Evolutionary conservation across 2,797 vertebrate species (phyloP), one percentile per base, ranked within the genome.

Genomic region (Heterohyrax brucei): DNA sequence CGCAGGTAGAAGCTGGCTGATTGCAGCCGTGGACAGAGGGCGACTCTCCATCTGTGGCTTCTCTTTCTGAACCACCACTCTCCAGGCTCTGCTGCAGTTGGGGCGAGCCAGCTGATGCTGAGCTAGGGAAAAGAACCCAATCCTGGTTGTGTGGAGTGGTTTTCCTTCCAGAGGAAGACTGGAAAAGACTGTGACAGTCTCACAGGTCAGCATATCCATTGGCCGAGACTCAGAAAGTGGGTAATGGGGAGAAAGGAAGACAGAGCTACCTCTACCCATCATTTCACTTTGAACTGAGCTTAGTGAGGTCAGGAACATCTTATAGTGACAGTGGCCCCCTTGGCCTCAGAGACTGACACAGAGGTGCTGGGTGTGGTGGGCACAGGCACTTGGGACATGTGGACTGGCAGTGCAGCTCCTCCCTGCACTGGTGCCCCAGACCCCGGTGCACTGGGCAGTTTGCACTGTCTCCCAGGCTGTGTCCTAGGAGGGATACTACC

Each of bases 251-350:
- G 39, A 78, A 39, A 64, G 62, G 87, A 56, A 87, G 70, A 13
- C 24, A 26, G 21, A 68, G 66, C 44, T 50, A 87, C 2, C 70
- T 6, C 44, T 94, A 68, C 56, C 83, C 72, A 59, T 84, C 1
- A 50, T 64, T 95, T 95, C 26, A 14, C 33, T 93, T 95, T 93
- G 39, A 87, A 64, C n/a, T 94, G 66, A 84, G 10, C 89, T 62
- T 66, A 76, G 46, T 61, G n/a, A 59, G 48, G 66, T 46, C 77
- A 61, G 46, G 56, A 56, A 44, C 76, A 24, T 86, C 28, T 89
- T 50, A 50, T 14, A 18, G 39, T 93, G 21, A 64, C 44, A 78
- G 53, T 56, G 24, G 5, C 68, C 39, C 13, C 48, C 5, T 66
- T 80, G 18, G 21, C 75, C 39, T 56, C 78, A 78, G 21, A 13